Evolutionary conservation across 2,113 vertebrate species (phyloP), one percentile per base, ranked within the genome.

Genomic region (Gorsachius goisagi): DNA sequence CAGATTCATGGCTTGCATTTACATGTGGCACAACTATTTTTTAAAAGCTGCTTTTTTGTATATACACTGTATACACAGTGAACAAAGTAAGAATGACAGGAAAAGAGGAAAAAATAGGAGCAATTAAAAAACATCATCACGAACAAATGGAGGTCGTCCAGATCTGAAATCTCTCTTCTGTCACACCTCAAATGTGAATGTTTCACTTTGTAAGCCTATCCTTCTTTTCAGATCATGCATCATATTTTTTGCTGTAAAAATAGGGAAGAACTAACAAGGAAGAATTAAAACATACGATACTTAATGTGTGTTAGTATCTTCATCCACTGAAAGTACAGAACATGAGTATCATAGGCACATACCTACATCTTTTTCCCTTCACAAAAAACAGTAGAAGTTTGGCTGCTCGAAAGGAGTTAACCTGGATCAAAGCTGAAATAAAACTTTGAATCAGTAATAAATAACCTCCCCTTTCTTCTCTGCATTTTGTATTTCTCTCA

Each of bases 361-460:
- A 23, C 2, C 4, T 50, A 41, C 1, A 9, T 0, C 6, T 71
- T 62, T 41, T 53, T 10, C 5, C 6, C 3, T 26, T 37, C 2
- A 8, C 24, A 45, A 50, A 87, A 45, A 37, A 44, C 8, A 66
- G 33, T 1, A 80, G 5, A 80, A 85, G 10, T 73, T 68, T 69
- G 30, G 7, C 28, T 76, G 8, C 37, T 59, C 22, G 12, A 69
- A 93, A 85, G 32, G 6, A 74, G n/a, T 71, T 74, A 77, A 75
- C 3, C 8, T 73, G n/a, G 12, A 76, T 66, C 30, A 83, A 79
- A 80, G 58, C 0, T 44, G 37, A 89, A 89, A 62, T 85, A 71
- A 83, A 85, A 60, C 14, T 90, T 8, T 20, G 4, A 45, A 32
- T 28, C 17, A 21, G n/a, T 35, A 80, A 80, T n/a, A 83, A 84